These are phyloP conservation scores for Pemphigus obesinymphae DNA, from an alignment of 1,140 invertebrate species.

Conservation along the genomic window DNA sequence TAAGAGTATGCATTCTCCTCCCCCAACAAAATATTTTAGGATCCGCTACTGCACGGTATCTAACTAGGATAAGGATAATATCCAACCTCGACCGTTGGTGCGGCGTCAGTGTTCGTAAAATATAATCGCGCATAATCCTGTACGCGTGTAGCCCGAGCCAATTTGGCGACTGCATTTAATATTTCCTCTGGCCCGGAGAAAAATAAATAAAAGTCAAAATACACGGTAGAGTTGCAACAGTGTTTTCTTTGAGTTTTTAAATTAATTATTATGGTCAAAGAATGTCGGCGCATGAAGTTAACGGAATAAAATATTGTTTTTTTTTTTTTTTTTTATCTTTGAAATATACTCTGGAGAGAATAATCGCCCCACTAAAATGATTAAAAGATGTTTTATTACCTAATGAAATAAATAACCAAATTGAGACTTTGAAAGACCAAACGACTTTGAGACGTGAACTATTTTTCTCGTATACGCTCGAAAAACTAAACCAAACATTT, in stretches of 20 bases:
- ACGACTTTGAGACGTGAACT: no score
- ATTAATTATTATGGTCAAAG: constrained; percentile 13
- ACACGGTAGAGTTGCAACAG: constrained; percentile 5
- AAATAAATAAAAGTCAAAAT: background rate
- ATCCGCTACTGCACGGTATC: background rate
- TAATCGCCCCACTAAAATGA: background rate
- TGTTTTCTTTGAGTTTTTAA: constrained; percentile 21
- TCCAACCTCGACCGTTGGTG: background rate
- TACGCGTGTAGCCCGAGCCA: background rate
- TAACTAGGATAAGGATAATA: no score
- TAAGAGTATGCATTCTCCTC: no score
- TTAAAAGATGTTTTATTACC: background rate
- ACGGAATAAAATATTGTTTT: background rate
- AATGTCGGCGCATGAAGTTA: constrained; percentile 14
- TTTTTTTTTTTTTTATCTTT: background rate
- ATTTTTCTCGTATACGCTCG: no score
- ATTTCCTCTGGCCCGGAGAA: constrained; percentile 11
- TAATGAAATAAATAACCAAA: background rate
- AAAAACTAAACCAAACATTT: no score
- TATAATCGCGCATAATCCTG: background rate
- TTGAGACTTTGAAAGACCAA: background rate
- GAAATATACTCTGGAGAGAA: no score
- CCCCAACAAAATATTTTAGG: no score
- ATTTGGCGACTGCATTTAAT: constrained; percentile 28
- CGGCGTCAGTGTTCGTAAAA: background rate